A percentile compares a stretch with the other conserved stretches of the same genome.
These are phyloP conservation scores for Aspidiotus rigidus DNA, from an alignment of 2,888 invertebrate genomes.

Conservation along the genomic window DNA sequence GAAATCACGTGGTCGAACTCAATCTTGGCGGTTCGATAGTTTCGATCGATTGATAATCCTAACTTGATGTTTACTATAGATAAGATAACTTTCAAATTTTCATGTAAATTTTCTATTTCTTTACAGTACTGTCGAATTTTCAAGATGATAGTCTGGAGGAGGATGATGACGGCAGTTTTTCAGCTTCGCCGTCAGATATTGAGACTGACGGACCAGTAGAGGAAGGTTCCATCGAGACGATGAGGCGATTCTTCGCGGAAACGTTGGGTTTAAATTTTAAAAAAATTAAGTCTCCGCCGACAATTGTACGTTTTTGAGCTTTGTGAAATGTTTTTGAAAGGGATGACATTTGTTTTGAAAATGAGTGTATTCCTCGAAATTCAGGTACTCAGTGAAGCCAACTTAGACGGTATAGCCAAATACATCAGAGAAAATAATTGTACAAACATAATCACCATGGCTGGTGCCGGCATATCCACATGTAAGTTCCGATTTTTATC, in stretches of 20 bases:
- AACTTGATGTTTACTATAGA: too few relatives aligned
- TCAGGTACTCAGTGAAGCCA: conserved; percentile 27
- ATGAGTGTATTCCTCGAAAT: background rate
- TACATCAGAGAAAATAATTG: conserved; percentile 25
- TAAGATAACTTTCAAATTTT: too few relatives aligned
- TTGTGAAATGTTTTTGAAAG: background rate
- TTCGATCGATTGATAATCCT: too few relatives aligned
- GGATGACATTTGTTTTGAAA: background rate
- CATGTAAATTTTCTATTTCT: too few relatives aligned
- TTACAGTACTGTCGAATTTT: conserved; percentile 6
- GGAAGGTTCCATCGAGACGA: conserved; percentile 12
- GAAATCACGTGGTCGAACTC: too few relatives aligned
- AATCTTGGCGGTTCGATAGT: too few relatives aligned
- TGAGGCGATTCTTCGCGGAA: conserved; percentile 24
- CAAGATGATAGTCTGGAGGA: conserved; percentile 21
- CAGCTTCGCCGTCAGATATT: conserved; percentile 23
- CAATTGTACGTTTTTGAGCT: conserved; percentile 9
- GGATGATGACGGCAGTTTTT: conserved; percentile 27
- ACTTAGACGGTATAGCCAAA: conserved; percentile 24
- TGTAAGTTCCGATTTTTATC: conserved; percentile 54
- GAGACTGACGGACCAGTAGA: conserved; percentile 22
- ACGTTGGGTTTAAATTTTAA: conserved; percentile 18
- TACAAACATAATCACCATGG: conserved; percentile 67
- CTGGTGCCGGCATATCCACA: conserved; percentile 94
- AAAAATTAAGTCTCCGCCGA: conserved; percentile 19